phyloP scores from a whole-genome alignment of 1,140 invertebrate genomes.

The Oncopodura yosiiana region DNA sequence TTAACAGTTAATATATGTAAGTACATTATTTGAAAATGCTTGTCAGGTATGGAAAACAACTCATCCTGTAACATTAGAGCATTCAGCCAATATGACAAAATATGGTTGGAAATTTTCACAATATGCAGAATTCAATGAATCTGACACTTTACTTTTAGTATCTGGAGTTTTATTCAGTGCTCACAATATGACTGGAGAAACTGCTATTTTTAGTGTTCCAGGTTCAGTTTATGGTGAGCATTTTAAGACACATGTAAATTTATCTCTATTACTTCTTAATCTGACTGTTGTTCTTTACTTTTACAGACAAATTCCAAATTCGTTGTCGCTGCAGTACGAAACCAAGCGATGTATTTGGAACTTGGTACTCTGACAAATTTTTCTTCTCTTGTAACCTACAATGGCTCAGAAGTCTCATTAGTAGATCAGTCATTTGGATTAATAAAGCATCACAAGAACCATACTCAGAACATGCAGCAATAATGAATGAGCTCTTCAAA shows the following conservation, averaged over 20 bases:
- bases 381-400: conserved; percentile 68
- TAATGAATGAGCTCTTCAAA: conserved; percentile 64
- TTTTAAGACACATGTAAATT: not conserved
- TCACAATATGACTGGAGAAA: conserved; percentile 74
- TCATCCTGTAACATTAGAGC: conserved; percentile 61
- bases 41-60: conserved; percentile 67
- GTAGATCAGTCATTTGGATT: conserved; percentile 67
- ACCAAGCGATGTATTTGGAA: conserved; percentile 69
- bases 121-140: conserved; percentile 76
- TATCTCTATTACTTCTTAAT: conserved; percentile 8
- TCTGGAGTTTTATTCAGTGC: conserved; percentile 75
- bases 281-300: no score
- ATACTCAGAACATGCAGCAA: conserved; percentile 67
- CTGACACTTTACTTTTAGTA: conserved; percentile 69
- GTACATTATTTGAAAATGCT: no score
- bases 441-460: conserved; percentile 74
- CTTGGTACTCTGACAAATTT: conserved; percentile 77
- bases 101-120: conserved; percentile 84
- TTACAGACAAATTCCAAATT: conserved; percentile 60
- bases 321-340: conserved; percentile 74
- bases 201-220: conserved; percentile 69
- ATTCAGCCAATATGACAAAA: conserved; percentile 67
- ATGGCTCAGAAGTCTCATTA: conserved; percentile 69
- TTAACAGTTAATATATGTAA: no score
- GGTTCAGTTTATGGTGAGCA: conserved; percentile 40